phyloP scores from a whole-genome alignment of 2,888 invertebrate species.

The Lithophane ornitopus region DNA sequence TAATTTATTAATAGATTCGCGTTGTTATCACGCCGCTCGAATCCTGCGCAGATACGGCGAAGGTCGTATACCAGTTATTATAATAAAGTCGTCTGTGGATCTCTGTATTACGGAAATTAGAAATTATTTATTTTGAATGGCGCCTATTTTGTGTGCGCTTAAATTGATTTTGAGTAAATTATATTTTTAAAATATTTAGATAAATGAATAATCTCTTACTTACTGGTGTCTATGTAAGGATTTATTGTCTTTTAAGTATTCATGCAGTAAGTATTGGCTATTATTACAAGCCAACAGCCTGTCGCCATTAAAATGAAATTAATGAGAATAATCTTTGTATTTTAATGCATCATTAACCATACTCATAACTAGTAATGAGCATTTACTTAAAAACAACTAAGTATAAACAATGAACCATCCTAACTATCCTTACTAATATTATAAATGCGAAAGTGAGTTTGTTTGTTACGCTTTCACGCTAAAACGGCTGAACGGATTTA shows the following conservation, averaged over 20 bases:
- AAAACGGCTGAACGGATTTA: no score
- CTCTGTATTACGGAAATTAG: slow-evolving; percentile 36
- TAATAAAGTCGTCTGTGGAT: slow-evolving; percentile 48
- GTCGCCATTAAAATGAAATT: neutral
- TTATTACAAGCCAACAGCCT: slow-evolving; percentile 1
- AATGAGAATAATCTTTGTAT: neutral
- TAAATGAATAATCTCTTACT: neutral
- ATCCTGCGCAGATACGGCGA: slow-evolving; percentile 64
- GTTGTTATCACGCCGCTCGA: slow-evolving; percentile 60
- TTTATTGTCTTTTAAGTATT: neutral
- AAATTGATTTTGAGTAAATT: neutral
- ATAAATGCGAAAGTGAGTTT: no score
- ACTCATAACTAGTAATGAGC: neutral
- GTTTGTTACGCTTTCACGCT: no score
- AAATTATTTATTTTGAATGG: slow-evolving; percentile 39
- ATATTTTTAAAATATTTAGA: neutral
- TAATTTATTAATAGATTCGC: slow-evolving; percentile 62
- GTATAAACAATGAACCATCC: slow-evolving; percentile 4
- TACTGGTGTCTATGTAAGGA: neutral
- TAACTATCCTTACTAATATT: no score
- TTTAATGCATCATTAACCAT: slow-evolving; percentile 4
- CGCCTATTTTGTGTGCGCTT: neutral
- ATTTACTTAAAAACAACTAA: neutral
- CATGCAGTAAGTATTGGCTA: neutral
- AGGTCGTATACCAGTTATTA: slow-evolving; percentile 65